phyloP scores from a whole-genome alignment of 2,113 vertebrate species.

The Phoxinus phoxinus region DNA sequence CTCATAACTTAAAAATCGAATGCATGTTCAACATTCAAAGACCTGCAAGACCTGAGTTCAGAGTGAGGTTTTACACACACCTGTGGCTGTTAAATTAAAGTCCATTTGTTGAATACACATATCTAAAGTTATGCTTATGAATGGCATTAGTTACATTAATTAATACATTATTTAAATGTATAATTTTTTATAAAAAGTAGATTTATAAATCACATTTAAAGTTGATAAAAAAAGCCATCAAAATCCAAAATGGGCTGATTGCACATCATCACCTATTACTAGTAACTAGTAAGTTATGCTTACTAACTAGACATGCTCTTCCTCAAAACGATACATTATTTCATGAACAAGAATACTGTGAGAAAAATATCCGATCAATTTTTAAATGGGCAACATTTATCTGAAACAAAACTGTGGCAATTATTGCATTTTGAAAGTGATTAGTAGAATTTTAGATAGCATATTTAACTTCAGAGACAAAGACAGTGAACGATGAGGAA shows the following conservation, averaged over 20 bases:
- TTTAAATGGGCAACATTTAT: background rate
- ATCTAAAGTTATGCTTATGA: background rate
- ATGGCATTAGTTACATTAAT: too few relatives aligned
- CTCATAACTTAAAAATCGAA: background rate
- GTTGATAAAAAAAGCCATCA: too few relatives aligned
- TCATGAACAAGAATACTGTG: background rate
- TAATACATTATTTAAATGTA: too few relatives aligned
- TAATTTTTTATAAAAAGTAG: too few relatives aligned
- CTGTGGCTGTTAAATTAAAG: too few relatives aligned
- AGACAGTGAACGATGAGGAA: background rate
- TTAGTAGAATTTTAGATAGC: constrained; percentile 5
- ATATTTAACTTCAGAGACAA: constrained; percentile 14
- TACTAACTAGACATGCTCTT: background rate
- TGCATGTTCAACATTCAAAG: background rate
- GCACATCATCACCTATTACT: background rate
- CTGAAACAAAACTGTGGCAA: background rate
- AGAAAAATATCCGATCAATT: background rate
- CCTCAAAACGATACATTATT: background rate
- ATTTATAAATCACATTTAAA: too few relatives aligned
- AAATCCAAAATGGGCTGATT: too few relatives aligned
- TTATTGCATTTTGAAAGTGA: background rate
- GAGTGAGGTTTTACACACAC: too few relatives aligned
- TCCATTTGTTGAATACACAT: background rate
- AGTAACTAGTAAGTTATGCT: background rate
- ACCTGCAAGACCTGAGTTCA: background rate